These are phyloP conservation scores for Cotesia typhae DNA, from an alignment of 1,140 invertebrate species.

Conservation along the genomic window DNA sequence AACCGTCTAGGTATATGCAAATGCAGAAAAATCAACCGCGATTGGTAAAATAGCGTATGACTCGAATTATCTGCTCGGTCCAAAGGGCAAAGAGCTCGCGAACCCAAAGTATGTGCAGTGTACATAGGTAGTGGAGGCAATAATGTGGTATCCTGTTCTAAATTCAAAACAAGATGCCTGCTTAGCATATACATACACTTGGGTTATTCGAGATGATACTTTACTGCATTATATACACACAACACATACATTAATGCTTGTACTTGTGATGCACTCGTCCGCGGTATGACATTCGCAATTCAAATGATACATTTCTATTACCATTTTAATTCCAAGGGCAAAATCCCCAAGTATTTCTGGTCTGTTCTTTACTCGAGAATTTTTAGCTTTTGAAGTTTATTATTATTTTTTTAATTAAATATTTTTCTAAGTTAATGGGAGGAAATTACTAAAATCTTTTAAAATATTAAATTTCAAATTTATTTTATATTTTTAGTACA, in stretches of 20 bases:
- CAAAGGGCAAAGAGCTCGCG: constrained; percentile 16
- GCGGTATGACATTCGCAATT: constrained; percentile 67
- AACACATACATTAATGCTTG: not conserved
- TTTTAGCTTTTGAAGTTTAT: not conserved
- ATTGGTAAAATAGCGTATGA: constrained; percentile 3
- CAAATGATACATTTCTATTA: constrained; percentile 67
- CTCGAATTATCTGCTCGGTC: constrained; percentile 23
- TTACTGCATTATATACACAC: constrained; percentile 2
- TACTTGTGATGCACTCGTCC: constrained; percentile 19
- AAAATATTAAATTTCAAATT: too few relatives aligned
- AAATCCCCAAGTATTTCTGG: not conserved
- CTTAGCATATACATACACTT: constrained; percentile 33
- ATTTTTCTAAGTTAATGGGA: not conserved
- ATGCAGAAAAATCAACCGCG: not conserved
- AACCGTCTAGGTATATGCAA: not conserved
- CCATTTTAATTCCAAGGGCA: constrained; percentile 52
- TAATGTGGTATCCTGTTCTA: constrained; percentile 34
- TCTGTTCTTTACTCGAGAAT: not conserved
- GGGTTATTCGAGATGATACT: not conserved
- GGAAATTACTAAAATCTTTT: too few relatives aligned
- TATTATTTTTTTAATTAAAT: not conserved
- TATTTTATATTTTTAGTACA: too few relatives aligned
- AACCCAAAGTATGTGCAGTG: not conserved
- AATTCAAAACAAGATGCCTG: constrained; percentile 36
- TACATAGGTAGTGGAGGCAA: not conserved